phyloP scores from a whole-genome alignment of 2,113 vertebrate species.

The Micronycteris hirsuta region DNA sequence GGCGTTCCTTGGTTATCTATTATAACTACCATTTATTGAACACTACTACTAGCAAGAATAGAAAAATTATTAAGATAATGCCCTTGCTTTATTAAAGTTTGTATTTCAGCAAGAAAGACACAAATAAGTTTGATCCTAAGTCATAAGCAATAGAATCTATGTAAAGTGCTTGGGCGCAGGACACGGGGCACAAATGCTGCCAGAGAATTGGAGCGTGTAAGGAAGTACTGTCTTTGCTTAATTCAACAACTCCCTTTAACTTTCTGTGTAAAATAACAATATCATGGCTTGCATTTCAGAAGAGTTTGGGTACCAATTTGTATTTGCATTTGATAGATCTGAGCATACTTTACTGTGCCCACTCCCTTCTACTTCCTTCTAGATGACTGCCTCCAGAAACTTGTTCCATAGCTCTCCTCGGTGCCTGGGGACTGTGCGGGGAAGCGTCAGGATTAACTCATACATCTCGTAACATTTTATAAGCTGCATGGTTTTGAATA shows the following conservation, averaged over 20 bases:
- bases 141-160: background rate
- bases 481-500: background rate
- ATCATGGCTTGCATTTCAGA: background rate
- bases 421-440: background rate
- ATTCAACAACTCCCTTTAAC: background rate
- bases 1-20: background rate
- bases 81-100: background rate
- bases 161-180: background rate
- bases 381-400: background rate
- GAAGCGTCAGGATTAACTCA: background rate
- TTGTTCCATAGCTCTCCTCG: no score
- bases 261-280: background rate
- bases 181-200: background rate
- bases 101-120: background rate
- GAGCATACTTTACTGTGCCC: rapidly evolving
- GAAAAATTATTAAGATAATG: background rate
- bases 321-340: background rate
- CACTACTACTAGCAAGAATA: background rate
- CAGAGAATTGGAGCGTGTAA: background rate
- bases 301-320: background rate
- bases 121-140: background rate
- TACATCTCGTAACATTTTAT: background rate
- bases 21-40: background rate
- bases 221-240: background rate
- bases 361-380: background rate